Conservation (phyloP, 2,113 vertebrate species). For the Regulus satrapa region DNA sequence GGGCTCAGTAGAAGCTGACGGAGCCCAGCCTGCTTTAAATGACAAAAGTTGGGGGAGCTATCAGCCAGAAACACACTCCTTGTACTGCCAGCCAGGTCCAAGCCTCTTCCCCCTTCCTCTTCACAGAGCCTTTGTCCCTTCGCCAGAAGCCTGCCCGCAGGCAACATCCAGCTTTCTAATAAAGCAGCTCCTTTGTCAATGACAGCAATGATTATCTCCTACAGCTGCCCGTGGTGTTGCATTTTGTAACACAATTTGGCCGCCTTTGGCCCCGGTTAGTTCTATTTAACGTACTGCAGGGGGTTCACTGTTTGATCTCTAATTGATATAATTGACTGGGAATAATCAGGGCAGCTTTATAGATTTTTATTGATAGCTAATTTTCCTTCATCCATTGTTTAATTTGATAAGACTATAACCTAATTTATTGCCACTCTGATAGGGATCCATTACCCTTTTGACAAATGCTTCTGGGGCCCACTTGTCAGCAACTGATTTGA, state of each 20-base stretch:
- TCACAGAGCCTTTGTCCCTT: conserved; percentile 69
- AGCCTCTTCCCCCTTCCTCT: conserved; percentile 26
- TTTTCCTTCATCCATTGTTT: conserved; percentile 81
- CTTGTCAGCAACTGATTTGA: conserved; percentile 81
- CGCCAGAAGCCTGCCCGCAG: conserved; percentile 73
- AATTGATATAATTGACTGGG: conserved; percentile 88
- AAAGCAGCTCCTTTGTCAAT: conserved; percentile 80
- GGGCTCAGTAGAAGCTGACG: background rate
- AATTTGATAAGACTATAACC: conserved; percentile 81
- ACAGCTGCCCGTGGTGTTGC: conserved; percentile 80
- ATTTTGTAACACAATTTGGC: conserved; percentile 84
- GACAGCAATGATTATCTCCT: conserved; percentile 75
- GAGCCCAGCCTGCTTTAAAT: conserved; percentile 45
- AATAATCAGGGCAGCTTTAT: conserved; percentile 77
- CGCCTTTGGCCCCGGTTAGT: conserved; percentile 76
- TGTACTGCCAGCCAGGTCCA: background rate
- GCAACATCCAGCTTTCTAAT: conserved; percentile 79
- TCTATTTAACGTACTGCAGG: conserved; percentile 81
- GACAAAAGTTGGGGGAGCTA: conserved; percentile 44
- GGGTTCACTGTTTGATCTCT: conserved; percentile 83
- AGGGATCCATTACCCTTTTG: conserved; percentile 82
- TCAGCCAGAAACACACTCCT: conserved; percentile 17
- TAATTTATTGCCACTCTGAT: conserved; percentile 82
- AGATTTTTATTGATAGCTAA: conserved; percentile 85
- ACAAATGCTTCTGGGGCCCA: conserved; percentile 80